phyloP scores from a whole-genome alignment of 1,140 invertebrate genomes.

The Melanaphis sacchari region DNA sequence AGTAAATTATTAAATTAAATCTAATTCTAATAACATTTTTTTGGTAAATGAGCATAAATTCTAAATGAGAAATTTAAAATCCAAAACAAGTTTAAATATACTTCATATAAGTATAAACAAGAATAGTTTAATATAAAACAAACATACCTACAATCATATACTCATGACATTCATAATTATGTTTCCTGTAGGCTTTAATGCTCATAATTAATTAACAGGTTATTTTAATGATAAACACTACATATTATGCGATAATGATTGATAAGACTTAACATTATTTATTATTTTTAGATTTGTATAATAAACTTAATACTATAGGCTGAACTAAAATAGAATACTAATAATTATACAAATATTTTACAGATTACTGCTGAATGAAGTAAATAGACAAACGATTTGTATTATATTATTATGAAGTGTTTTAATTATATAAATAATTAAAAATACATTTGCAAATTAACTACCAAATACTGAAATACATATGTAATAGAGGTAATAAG shows the following conservation, averaged over 20 bases:
- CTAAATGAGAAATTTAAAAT: not conserved
- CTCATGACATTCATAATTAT: not conserved
- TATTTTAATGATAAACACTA: not conserved
- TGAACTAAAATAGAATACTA: too few species aligned
- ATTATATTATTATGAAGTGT: too few species aligned
- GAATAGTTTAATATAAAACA: not conserved
- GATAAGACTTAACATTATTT: not conserved
- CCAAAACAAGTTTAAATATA: too few species aligned
- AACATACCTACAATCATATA: not conserved
- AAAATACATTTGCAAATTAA: too few species aligned
- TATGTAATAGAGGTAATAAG: not conserved
- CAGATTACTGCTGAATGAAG: too few species aligned
- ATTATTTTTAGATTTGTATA: not conserved
- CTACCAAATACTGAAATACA: too few species aligned
- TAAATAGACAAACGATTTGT: too few species aligned
- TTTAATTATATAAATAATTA: too few species aligned
- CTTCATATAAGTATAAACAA: not conserved
- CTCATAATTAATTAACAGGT: not conserved
- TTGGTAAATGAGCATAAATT: not conserved
- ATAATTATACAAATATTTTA: too few species aligned
- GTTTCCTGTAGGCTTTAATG: not conserved
- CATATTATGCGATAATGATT: too few species aligned
- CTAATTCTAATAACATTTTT: not conserved
- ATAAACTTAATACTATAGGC: too few species aligned
- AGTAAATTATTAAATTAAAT: not conserved